Base-by-base conservation (phyloP, 2,888 invertebrate genomes). In the Tinea pellionella region DNA sequence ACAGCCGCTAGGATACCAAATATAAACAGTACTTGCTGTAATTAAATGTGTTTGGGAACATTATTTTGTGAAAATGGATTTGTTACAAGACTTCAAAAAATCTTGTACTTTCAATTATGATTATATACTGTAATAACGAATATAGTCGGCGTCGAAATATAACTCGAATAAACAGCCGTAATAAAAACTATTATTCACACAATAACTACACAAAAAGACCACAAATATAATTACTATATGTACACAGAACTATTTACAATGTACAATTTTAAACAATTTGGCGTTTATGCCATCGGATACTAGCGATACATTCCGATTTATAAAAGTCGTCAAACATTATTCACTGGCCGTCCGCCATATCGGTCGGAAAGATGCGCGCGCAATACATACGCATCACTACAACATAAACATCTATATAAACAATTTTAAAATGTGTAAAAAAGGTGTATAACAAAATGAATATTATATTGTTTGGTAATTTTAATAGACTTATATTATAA, bases 211-310 rank as follows among this genome's bases (percentile, higher is more conserved):
- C 89, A 88, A 84, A 89, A 88, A 88, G 77, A 78, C 83, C 89
- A 88, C 86, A 90, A 90, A 90, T 90, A 90, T 90, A 90, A 90
- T 86, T 89, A 90, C 91, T 91, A 90, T 90, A 91, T 91, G 89
- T 91, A 91, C 91, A 91, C 89, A 80, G 83, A 88, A 89, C 90
- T 91, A 91, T 91, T 89, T 91, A 91, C 91, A 91, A 91, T 90
- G 89, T 90, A 90, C 90, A 90, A 88, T 89, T 88, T 86, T 88
- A 89, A 88, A 89, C 83, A 86, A 89, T 87, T 83, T 81, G 79
- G 83, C 83, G 78, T 82, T 90, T 90, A 91, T 85, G 90, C 90
- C 90, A 91, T 91, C 89, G 89, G 90, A 88, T 88, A 86, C 79
- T 78, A 84, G 88, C 88, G 90, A 90, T 90, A 89, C 88, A 88